phyloP scores from a whole-genome alignment of 2,797 vertebrate genomes.

The Nannoperca australis region DNA sequence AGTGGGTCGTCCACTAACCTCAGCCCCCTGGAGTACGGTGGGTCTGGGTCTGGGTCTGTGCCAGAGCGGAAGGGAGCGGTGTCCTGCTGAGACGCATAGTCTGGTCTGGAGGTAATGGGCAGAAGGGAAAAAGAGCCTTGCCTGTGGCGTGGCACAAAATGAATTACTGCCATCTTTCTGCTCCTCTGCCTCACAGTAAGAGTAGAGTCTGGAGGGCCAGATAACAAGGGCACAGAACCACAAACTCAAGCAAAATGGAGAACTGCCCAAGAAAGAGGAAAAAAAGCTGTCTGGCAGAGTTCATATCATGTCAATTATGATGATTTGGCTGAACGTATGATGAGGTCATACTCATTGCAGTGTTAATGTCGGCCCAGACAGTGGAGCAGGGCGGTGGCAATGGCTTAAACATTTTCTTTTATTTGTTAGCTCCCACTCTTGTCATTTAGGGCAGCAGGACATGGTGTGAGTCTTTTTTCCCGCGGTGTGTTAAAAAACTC shows the following conservation, averaged over 20 bases:
- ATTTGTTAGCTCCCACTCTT: constrained; percentile 54
- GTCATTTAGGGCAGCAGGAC: constrained; percentile 36
- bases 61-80: constrained; percentile 58
- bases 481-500: constrained; percentile 32
- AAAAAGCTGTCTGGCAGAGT: constrained; percentile 67
- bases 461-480: constrained; percentile 30
- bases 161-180: constrained; percentile 81
- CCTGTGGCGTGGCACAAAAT: constrained; percentile 76
- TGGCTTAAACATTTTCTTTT: constrained; percentile 53
- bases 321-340: constrained; percentile 74
- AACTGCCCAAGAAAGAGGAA: constrained; percentile 54
- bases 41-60: constrained; percentile 57
- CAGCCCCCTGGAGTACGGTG: constrained; percentile 55
- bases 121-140: constrained; percentile 66
- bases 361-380: constrained; percentile 60
- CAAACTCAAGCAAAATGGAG: constrained; percentile 74
- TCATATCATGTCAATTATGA: constrained; percentile 73
- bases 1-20: constrained; percentile 72
- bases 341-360: constrained; percentile 77
- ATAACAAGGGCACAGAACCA: constrained; percentile 79
- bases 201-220: constrained; percentile 75
- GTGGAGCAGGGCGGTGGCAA: constrained; percentile 45
- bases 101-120: constrained; percentile 75
- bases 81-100: constrained; percentile 70
- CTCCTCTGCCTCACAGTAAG: constrained; percentile 74